Evolutionary conservation across 2,888 invertebrate genomes (phyloP).

Genomic region (Caenorhabditis drosophilae): DNA sequence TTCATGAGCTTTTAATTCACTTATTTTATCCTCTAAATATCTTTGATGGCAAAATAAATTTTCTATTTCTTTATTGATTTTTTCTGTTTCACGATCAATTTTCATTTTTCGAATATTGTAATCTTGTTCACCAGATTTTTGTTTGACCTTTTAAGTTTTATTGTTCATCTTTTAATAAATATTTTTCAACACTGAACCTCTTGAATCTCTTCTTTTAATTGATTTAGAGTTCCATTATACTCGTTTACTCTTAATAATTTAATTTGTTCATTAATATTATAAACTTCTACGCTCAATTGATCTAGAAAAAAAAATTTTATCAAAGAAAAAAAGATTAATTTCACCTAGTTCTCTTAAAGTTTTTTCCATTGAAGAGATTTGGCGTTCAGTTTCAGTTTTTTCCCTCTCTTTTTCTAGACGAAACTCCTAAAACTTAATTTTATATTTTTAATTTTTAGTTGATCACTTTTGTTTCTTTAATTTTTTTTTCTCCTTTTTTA

Average conservation of each 20-base stretch:
- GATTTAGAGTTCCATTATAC: slow-evolving; percentile 33
- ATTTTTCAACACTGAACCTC: no score
- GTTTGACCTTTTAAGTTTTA: no score
- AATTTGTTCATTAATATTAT: slow-evolving; percentile 38
- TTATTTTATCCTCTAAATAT: not conserved
- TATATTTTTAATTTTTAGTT: no score
- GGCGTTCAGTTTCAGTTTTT: slow-evolving; percentile 13
- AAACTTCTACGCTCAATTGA: slow-evolving; percentile 32
- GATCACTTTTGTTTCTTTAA: slow-evolving; percentile 5
- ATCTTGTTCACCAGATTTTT: slow-evolving; percentile 1
- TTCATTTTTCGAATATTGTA: slow-evolving; percentile 9
- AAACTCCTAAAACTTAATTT: no score
- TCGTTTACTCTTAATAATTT: slow-evolving; percentile 29
- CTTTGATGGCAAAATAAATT: slow-evolving; percentile 7
- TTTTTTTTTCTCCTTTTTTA: slow-evolving; percentile 1
- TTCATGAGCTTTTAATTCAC: not conserved
- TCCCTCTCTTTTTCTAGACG: slow-evolving; percentile 6
- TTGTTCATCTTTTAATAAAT: no score
- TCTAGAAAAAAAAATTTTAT: slow-evolving; percentile 16
- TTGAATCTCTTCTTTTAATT: slow-evolving; percentile 22
- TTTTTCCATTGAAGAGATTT: slow-evolving; percentile 18
- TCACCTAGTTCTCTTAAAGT: slow-evolving; percentile 9
- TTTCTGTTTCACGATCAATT: slow-evolving; percentile 8
- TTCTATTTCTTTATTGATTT: slow-evolving; percentile 8
- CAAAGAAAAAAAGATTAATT: slow-evolving; percentile 1